These are phyloP conservation scores for Percopsis omiscomaycus DNA, from an alignment of 2,797 vertebrate species.

Conservation along the genomic window DNA sequence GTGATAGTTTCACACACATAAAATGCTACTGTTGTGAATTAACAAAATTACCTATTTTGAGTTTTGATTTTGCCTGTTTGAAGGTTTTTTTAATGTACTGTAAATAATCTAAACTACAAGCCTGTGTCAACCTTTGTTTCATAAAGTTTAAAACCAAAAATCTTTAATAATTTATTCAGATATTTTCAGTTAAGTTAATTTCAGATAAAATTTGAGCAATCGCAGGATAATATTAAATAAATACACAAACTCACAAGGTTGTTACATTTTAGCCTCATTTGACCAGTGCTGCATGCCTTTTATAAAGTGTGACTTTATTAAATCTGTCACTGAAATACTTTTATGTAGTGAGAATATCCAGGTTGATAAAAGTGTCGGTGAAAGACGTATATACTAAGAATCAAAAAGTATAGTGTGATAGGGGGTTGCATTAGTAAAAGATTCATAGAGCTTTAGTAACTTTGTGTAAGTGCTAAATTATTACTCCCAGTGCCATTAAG, in stretches of 20 bases:
- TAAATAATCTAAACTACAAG: neutral
- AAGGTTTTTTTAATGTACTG: neutral
- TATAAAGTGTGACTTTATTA: slow-evolving; percentile 26
- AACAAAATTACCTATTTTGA: too few relatives aligned
- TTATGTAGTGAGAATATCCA: neutral
- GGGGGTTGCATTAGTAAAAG: neutral
- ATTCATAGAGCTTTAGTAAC: neutral
- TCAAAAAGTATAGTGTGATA: slow-evolving; percentile 1
- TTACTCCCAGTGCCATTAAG: neutral
- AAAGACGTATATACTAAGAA: neutral
- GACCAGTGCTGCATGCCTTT: neutral
- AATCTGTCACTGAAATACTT: slow-evolving; percentile 16
- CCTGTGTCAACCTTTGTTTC: neutral
- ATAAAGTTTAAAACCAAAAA: neutral
- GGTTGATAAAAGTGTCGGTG: neutral
- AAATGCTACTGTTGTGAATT: too few relatives aligned
- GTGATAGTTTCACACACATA: too few relatives aligned
- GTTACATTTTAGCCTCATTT: slow-evolving; percentile 8
- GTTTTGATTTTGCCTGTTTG: too few relatives aligned
- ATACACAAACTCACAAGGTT: neutral
- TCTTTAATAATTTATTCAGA: too few relatives aligned
- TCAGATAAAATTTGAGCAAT: too few relatives aligned
- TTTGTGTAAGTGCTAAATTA: neutral
- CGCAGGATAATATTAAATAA: too few relatives aligned
- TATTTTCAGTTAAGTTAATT: too few relatives aligned